Evolutionary conservation across 2,797 vertebrate species (phyloP).

Genomic region (Leptatherina wallacei): DNA sequence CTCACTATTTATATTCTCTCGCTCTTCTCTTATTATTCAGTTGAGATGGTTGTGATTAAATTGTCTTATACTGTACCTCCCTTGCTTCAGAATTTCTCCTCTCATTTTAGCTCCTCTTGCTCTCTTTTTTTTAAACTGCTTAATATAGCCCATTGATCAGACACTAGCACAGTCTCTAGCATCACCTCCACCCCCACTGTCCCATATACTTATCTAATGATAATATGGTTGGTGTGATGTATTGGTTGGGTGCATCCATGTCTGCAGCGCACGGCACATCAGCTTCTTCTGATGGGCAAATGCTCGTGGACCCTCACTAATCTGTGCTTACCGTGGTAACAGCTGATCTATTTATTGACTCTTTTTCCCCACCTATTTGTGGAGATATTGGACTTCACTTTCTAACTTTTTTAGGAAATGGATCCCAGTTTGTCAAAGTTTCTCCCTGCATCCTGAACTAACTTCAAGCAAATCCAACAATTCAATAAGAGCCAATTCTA

Average conservation of each 20-base stretch:
- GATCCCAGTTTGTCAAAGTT: slow-evolving; percentile 33
- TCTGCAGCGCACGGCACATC: slow-evolving; percentile 23
- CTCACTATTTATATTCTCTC: slow-evolving; percentile 74
- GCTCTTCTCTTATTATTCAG: slow-evolving; percentile 72
- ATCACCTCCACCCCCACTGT: not conserved
- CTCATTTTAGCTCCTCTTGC: slow-evolving; percentile 38
- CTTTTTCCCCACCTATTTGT: slow-evolving; percentile 3
- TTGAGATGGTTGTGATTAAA: slow-evolving; percentile 76
- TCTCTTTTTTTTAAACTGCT: slow-evolving; percentile 26
- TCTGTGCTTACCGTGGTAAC: slow-evolving; percentile 37
- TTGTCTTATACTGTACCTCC: slow-evolving; percentile 54
- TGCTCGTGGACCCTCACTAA: slow-evolving; percentile 25
- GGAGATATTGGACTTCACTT: slow-evolving; percentile 37
- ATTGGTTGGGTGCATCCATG: slow-evolving; percentile 30
- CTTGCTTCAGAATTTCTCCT: slow-evolving; percentile 39
- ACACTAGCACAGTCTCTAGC: slow-evolving; percentile 24
- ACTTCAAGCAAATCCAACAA: slow-evolving; percentile 55
- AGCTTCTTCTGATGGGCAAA: slow-evolving; percentile 31
- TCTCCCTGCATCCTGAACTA: slow-evolving; percentile 15
- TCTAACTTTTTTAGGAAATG: slow-evolving; percentile 45
- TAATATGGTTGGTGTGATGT: slow-evolving; percentile 43
- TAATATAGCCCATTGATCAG: slow-evolving; percentile 60
- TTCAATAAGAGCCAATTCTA: slow-evolving; percentile 62
- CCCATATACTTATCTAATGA: slow-evolving; percentile 42
- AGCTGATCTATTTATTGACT: slow-evolving; percentile 53